These are phyloP conservation scores for Tringa solitaria DNA, from an alignment of 2,113 vertebrate genomes.

Conservation along the genomic window DNA sequence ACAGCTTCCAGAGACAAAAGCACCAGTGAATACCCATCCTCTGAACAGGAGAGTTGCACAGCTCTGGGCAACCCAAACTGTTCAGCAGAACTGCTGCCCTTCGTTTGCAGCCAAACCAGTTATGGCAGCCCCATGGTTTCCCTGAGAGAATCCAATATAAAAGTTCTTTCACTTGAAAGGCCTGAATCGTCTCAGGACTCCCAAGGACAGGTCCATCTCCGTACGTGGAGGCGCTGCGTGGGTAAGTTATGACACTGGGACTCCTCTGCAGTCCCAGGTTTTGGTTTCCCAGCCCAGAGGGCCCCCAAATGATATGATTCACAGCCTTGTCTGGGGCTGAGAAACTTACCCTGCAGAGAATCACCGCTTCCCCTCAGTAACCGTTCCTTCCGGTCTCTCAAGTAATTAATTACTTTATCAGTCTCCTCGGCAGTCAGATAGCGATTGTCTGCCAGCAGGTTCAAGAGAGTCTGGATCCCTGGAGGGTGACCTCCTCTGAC, in stretches of 20 bases:
- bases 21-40: not conserved
- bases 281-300: not conserved
- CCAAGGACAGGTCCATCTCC: not conserved
- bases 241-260: not conserved
- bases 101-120: not conserved
- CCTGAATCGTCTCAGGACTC: not conserved
- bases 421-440: conserved; percentile 90
- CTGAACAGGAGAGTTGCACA: not conserved
- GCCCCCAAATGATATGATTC: not conserved
- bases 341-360: conserved; percentile 80
- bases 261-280: not conserved
- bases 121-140: not conserved
- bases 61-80: not conserved
- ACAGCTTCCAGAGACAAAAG: not conserved
- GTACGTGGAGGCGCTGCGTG: not conserved
- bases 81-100: not conserved
- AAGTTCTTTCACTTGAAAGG: not conserved
- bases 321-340: not conserved
- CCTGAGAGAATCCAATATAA: not conserved
- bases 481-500: conserved; percentile 73
- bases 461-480: conserved; percentile 76
- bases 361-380: conserved; percentile 78
- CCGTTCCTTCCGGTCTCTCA: conserved; percentile 89
- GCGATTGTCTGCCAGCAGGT: conserved; percentile 82
- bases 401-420: conserved; percentile 87